phyloP scores from a whole-genome alignment of 2,888 invertebrate species.

The Lydus trimaculatus region DNA sequence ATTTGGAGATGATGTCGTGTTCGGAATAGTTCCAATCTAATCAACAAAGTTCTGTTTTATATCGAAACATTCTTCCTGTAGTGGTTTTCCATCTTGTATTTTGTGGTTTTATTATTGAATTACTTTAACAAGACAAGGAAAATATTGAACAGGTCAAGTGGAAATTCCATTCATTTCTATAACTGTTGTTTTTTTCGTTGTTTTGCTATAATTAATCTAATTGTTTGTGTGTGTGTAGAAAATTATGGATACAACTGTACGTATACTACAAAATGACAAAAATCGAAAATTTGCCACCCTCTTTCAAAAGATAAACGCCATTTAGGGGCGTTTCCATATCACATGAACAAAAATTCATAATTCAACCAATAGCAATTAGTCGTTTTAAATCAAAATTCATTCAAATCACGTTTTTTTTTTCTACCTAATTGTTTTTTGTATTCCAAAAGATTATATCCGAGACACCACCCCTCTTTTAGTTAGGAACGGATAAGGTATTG shows the following conservation, averaged over 20 bases:
- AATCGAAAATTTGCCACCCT: slow-evolving; percentile 9
- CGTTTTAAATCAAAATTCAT: not conserved
- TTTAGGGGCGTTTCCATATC: not conserved
- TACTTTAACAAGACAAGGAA: not conserved
- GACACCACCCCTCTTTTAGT: not conserved
- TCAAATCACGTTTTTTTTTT: not conserved
- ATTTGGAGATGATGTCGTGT: too few relatives aligned
- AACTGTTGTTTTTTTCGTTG: not conserved
- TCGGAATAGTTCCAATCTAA: too few relatives aligned
- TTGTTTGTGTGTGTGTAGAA: not conserved
- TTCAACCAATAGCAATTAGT: not conserved
- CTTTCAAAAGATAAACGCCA: not conserved
- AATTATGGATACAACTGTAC: not conserved
- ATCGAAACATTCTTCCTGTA: not conserved
- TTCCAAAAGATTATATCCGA: not conserved
- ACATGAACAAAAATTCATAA: too few relatives aligned
- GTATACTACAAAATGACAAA: not conserved
- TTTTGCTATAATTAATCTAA: not conserved
- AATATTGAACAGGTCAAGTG: not conserved
- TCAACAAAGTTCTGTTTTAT: not conserved
- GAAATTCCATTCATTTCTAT: not conserved
- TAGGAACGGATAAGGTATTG: slow-evolving; percentile 6
- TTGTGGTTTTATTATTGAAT: not conserved
- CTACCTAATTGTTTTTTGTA: not conserved
- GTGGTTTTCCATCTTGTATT: not conserved